Evolutionary conservation across 1,140 invertebrate species (phyloP), one percentile per base, ranked within the genome.

Genomic region (Neelides sp.): DNA sequence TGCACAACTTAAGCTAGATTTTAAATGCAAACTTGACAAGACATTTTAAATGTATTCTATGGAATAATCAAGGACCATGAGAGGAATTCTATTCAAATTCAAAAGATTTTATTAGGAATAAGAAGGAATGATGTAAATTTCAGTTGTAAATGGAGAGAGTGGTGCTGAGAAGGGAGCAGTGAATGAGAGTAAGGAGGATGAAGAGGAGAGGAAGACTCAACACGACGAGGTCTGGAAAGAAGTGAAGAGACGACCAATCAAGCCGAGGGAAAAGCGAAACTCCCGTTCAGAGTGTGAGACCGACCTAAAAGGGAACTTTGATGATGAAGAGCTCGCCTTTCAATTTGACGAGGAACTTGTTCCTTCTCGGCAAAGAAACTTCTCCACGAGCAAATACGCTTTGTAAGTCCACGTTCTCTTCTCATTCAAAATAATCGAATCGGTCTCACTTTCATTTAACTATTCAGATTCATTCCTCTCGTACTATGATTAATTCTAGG

Each of bases 261-360:
- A 68, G 59, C 65, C 68, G 22, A 71, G 65, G 59, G 32, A 46
- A 22, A 66, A 66, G 30, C 65, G 62, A 30, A 65, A 57, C 13
- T 3, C 65, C 63, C 42, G 62, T 48, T 20, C 64, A 58, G 20
- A 20, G 15, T 20, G 4, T 12, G 12, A 17, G 19, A 36, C 4
- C 17, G 30, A 17, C 17, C 12, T 41, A 7, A 22, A 15, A 13
- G 63, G 57, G 70, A 74, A 59, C 76, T 80, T 66, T 75, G 80
- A 52, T 4, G n/a, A 17, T n/a, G 88, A 92, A 67, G 91, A 96
- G 66, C 69, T 96, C 49, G 86, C 94, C 67, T 97, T 98, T 71
- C 84, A 93, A 71, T 93, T 97, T 71, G 93, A 98, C 66, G 91
- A 96, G 70, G 93, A 98, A 66, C 69, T 94, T 30, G 77, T 80